Base-by-base conservation (phyloP, 2,888 invertebrate genomes). In the Hartigia nigra region DNA sequence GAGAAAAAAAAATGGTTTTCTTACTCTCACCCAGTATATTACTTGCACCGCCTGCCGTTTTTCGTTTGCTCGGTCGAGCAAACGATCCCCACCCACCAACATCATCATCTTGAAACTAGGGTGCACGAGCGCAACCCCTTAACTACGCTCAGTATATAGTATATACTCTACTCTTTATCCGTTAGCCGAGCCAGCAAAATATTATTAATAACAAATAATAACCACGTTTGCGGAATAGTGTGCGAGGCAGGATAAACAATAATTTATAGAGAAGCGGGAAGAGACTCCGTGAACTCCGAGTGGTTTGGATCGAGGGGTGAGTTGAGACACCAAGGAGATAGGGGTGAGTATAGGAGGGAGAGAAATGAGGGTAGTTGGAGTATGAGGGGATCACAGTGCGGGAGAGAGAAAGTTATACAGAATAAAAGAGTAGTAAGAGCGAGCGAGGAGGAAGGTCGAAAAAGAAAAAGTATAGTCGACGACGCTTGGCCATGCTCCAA, bases 401-500 rank as follows among this genome's bases (percentile, higher is more conserved):
- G 32, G 72, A 31, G 72, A 23, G 72, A 72, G 72, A 34, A 31
- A 34, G 72, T 72, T 34, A 31, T 12, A 31, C 32, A 55, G 55
- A 55, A 55, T 55, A 55, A 55, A 55, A 55, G 55, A 55, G 55
- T 23, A 55, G 55, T 55, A 55, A 55, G 23, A 55, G 72, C 12
- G 72, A 9, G 32, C 3, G 31, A 14, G 76, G 55, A 55, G 23
- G 23, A 55, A 55, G 23, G 23, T 23, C 14, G 55, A 55, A 55
- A 55, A 55, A 55, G 55, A 55, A 55, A 55, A 55, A 55, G 23
- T 55, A 55, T 55, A 55, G 55, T 23, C 23, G 23, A 23, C 55
- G 55, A 55, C 72, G n/a, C 72, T 72, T 88, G 89, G 87, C 87
- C 76, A 79, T 76, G 81, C 81, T 87, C 87, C 88, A 89, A 88